phyloP scores from a whole-genome alignment of 2,888 invertebrate genomes.

The Phortica okadai region DNA sequence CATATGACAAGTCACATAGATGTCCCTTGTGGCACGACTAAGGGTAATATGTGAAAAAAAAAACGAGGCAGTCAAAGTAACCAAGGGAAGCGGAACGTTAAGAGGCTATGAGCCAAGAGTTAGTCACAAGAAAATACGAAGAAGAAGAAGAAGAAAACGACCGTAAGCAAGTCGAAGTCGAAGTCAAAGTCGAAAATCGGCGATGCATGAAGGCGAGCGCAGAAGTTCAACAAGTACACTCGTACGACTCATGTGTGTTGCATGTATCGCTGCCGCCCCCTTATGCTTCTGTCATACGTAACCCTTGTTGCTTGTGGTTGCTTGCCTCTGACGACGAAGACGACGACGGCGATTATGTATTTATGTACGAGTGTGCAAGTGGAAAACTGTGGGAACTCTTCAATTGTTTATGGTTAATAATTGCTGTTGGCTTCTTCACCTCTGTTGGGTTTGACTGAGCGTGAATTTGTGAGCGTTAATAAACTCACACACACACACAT shows the following conservation, averaged over 20 bases:
- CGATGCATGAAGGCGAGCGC: conserved; percentile 20
- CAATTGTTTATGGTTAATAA: conserved; percentile 70
- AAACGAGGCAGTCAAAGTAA: neutral
- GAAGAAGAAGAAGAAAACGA: neutral
- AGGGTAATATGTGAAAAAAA: neutral
- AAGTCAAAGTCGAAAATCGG: conserved; percentile 17
- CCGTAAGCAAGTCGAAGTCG: neutral
- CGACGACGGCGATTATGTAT: neutral
- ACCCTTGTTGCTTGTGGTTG: neutral
- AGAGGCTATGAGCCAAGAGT: neutral
- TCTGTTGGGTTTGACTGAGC: conserved; percentile 19
- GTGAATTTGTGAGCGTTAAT: conserved; percentile 20
- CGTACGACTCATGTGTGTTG: neutral
- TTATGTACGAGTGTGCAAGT: conserved; percentile 24
- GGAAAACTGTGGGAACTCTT: conserved; percentile 67
- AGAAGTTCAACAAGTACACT: conserved; percentile 29
- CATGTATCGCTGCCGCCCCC: conserved; percentile 12
- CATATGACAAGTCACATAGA: conserved; percentile 21
- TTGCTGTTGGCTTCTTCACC: conserved; percentile 61
- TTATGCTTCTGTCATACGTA: neutral
- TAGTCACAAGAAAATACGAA: neutral
- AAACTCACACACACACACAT: conserved; percentile 16
- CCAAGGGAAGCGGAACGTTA: neutral
- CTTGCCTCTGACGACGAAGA: neutral
- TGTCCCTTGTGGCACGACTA: conserved; percentile 5